Evolutionary conservation across 2,113 vertebrate genomes (phyloP).

Genomic region (Lepidiolamprologus cunningtoni): DNA sequence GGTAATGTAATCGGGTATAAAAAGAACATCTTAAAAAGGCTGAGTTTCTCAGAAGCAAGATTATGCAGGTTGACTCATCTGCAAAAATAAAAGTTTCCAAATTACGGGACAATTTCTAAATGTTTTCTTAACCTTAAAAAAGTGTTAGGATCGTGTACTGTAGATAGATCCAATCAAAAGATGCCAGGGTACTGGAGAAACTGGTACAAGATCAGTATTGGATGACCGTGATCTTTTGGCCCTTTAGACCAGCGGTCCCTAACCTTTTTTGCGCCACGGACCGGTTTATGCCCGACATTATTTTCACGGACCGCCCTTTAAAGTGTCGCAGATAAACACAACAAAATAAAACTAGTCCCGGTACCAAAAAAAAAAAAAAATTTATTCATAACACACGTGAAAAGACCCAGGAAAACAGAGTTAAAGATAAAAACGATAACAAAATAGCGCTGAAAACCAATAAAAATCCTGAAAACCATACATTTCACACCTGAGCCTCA

Average conservation of each 20-base stretch:
- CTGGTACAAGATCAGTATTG: background rate
- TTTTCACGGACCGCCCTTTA: no score
- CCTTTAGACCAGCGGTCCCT: background rate
- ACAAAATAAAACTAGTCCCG: no score
- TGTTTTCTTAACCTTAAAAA: background rate
- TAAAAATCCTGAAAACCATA: no score
- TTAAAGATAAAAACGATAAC: no score
- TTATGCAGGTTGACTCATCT: background rate
- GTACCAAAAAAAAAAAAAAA: no score
- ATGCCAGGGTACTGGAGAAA: background rate
- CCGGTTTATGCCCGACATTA: accelerated
- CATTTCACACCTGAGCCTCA: no score
- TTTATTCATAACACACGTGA: no score
- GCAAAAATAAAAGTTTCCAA: background rate
- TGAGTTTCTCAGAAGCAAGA: background rate
- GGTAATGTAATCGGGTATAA: background rate
- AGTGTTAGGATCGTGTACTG: background rate
- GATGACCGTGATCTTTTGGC: background rate
- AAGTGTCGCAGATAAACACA: no score
- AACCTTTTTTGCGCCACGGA: accelerated
- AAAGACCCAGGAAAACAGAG: no score
- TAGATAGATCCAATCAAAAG: background rate
- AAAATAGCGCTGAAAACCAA: no score
- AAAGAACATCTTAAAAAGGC: background rate
- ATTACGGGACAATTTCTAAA: background rate